Conservation (phyloP, 1,140 invertebrate species). For the Drosophila chauvacae region DNA sequence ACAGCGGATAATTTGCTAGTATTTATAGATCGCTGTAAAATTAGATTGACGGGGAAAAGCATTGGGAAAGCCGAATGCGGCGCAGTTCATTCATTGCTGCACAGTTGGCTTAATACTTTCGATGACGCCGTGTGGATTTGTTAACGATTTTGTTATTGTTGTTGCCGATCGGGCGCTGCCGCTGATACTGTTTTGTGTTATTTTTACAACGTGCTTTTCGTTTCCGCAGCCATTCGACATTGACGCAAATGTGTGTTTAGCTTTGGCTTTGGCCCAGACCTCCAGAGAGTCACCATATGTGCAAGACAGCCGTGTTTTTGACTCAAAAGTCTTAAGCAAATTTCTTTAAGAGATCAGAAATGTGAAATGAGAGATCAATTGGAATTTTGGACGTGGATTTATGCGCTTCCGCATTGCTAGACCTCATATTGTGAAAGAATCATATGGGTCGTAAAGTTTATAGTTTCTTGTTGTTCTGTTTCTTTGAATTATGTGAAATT, state of each 20-base stretch:
- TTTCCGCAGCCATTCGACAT: conserved; percentile 59
- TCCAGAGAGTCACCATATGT: conserved; percentile 17
- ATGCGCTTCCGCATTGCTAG: conserved; percentile 19
- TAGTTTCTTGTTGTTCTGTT: no score
- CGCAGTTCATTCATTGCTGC: conserved; percentile 62
- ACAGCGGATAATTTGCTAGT: conserved; percentile 40
- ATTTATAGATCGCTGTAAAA: conserved; percentile 40
- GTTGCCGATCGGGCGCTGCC: conserved; percentile 34
- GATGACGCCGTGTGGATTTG: conserved; percentile 26
- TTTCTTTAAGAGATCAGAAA: conserved; percentile 13
- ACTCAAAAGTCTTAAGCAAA: conserved; percentile 56
- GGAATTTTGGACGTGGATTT: conserved; percentile 14
- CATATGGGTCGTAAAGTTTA: background rate
- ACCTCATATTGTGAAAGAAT: background rate
- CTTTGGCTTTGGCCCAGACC: conserved; percentile 20
- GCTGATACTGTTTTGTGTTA: conserved; percentile 57
- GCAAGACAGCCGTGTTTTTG: conserved; percentile 24
- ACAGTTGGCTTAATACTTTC: conserved; percentile 60
- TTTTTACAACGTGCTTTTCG: conserved; percentile 76
- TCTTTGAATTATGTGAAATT: background rate
- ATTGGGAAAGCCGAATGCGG: conserved; percentile 2
- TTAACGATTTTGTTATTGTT: conserved; percentile 44
- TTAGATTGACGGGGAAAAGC: background rate
- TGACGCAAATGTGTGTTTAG: conserved; percentile 68
- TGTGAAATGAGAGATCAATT: conserved; percentile 8